These are phyloP conservation scores for Dermolepida albohirtum DNA, from an alignment of 2,888 invertebrate genomes.

Conservation along the genomic window DNA sequence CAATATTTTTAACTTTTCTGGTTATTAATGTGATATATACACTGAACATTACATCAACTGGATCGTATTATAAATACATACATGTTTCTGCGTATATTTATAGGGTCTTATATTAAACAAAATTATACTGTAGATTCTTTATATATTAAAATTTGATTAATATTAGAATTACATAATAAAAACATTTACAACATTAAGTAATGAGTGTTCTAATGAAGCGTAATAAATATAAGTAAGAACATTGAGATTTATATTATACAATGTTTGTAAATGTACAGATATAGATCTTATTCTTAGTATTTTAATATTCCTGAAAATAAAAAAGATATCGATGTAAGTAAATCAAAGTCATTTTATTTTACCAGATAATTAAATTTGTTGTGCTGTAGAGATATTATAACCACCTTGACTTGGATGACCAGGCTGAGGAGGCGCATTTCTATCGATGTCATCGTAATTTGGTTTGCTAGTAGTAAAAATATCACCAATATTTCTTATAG, in stretches of 20 bases:
- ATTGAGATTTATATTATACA: slow-evolving; percentile 1
- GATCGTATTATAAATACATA: too few species aligned
- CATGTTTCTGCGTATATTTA: too few species aligned
- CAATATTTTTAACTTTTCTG: too few species aligned
- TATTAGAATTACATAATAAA: neutral
- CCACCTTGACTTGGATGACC: slow-evolving; percentile 43
- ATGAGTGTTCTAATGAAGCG: neutral
- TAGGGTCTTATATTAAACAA: too few species aligned
- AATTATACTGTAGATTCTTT: neutral
- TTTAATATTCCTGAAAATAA: slow-evolving; percentile 19
- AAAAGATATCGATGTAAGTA: slow-evolving; percentile 22
- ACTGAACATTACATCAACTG: too few species aligned
- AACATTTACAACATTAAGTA: slow-evolving; percentile 2
- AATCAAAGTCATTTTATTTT: slow-evolving; percentile 11
- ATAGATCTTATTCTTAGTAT: slow-evolving; percentile 2
- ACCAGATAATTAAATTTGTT: slow-evolving; percentile 40
- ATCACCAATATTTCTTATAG: slow-evolving; percentile 40
- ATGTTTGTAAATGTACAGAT: neutral
- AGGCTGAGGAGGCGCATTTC: slow-evolving; percentile 15
- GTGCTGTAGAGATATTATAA: slow-evolving; percentile 42
- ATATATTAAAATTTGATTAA: slow-evolving; percentile 12
- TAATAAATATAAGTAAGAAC: slow-evolving; percentile 7
- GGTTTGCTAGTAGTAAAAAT: slow-evolving; percentile 40
- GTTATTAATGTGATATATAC: too few species aligned
- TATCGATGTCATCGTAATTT: slow-evolving; percentile 47